Percentiles rank a stretch among this genome's conserved stretches.
These are phyloP conservation scores for Sterna hirundo DNA, from an alignment of 2,113 vertebrate species.

Conservation along the genomic window DNA sequence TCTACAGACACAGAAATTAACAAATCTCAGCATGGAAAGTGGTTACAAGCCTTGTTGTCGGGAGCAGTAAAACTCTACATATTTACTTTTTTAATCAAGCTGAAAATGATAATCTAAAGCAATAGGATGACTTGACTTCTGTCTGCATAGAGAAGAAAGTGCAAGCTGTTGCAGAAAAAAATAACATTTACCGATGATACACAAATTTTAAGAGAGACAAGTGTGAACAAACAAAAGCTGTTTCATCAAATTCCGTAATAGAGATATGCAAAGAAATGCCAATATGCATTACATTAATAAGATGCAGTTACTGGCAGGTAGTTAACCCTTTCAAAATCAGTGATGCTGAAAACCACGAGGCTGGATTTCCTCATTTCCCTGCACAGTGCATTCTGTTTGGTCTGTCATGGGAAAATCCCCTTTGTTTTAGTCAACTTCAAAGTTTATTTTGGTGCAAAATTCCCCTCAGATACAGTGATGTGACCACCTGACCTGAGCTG, in stretches of 20 bases:
- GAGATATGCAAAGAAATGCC: slow-evolving; percentile 45
- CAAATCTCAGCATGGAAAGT: not conserved
- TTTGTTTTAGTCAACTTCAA: not conserved
- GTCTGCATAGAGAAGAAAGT: slow-evolving; percentile 56
- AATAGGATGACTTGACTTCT: slow-evolving; percentile 54
- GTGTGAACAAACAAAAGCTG: slow-evolving; percentile 77
- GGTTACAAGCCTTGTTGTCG: not conserved
- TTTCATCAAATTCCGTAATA: slow-evolving; percentile 59
- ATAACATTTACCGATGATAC: slow-evolving; percentile 57
- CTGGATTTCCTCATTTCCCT: not conserved
- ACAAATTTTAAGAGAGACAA: slow-evolving; percentile 68
- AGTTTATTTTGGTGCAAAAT: slow-evolving; percentile 24
- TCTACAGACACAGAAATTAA: not conserved
- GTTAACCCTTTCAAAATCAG: slow-evolving; percentile 47
- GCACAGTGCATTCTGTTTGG: not conserved
- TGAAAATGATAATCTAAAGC: slow-evolving; percentile 45
- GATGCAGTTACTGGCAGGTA: slow-evolving; percentile 42
- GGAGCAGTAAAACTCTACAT: not conserved
- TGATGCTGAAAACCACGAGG: not conserved
- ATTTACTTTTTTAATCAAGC: not conserved
- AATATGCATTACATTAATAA: slow-evolving; percentile 56
- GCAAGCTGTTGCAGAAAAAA: slow-evolving; percentile 69
- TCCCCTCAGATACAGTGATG: not conserved
- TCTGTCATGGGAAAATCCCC: not conserved
- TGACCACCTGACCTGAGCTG: not conserved